These are phyloP conservation scores for Hemicrepidius hirtus DNA, from an alignment of 2,888 invertebrate species.

Conservation along the genomic window DNA sequence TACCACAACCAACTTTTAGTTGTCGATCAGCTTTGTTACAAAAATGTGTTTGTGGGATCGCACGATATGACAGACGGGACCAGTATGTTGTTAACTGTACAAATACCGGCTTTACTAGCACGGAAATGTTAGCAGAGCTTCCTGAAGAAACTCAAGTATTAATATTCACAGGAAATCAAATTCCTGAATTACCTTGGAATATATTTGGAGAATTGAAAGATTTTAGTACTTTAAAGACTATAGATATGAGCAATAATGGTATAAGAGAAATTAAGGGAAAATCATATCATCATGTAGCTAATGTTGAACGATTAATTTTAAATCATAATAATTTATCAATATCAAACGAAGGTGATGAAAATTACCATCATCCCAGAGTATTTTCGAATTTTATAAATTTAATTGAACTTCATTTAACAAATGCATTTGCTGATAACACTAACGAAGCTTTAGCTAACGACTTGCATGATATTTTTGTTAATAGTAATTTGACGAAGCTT, in stretches of 20 bases:
- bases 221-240: slow-evolving; percentile 76
- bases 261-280: slow-evolving; percentile 84
- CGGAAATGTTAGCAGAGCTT: slow-evolving; percentile 76
- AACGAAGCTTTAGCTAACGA: slow-evolving; percentile 78
- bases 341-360: slow-evolving; percentile 73
- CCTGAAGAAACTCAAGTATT: slow-evolving; percentile 81
- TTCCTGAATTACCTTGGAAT: slow-evolving; percentile 80
- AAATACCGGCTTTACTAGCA: slow-evolving; percentile 76
- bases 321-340: slow-evolving; percentile 83
- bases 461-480: slow-evolving; percentile 82
- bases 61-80: slow-evolving; percentile 72
- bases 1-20: slow-evolving; percentile 7
- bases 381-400: slow-evolving; percentile 83
- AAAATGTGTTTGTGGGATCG: slow-evolving; percentile 76
- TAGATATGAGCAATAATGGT: slow-evolving; percentile 84
- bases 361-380: slow-evolving; percentile 79
- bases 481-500: slow-evolving; percentile 79
- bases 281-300: slow-evolving; percentile 82
- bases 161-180: slow-evolving; percentile 82
- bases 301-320: slow-evolving; percentile 80
- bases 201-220: slow-evolving; percentile 80
- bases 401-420: slow-evolving; percentile 81
- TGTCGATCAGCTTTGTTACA: slow-evolving; percentile 38
- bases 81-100: slow-evolving; percentile 83
- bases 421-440: slow-evolving; percentile 82